A percentile compares a stretch with the other conserved stretches of the same genome.
These are phyloP conservation scores for Sphaerophoria rueppellii DNA, from an alignment of 2,888 invertebrate species.

Conservation along the genomic window DNA sequence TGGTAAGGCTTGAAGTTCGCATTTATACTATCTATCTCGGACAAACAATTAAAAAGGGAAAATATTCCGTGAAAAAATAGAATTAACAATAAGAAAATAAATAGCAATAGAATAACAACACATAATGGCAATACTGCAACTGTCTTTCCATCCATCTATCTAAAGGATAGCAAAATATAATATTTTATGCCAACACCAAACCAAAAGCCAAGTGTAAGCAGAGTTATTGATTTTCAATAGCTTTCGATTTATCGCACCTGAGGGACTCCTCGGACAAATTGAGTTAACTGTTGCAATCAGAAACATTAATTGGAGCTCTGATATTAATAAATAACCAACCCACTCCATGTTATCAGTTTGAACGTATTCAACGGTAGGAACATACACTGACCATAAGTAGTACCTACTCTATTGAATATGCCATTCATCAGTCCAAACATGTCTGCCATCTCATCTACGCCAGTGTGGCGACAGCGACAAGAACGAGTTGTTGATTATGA, in stretches of 20 bases:
- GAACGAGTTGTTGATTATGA: constrained; percentile 58
- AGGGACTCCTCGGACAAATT: constrained; percentile 69
- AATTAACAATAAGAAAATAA: too few relatives aligned
- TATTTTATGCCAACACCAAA: constrained; percentile 21
- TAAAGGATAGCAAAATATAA: not conserved
- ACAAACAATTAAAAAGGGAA: too few relatives aligned
- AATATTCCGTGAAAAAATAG: too few relatives aligned
- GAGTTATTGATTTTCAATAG: constrained; percentile 71
- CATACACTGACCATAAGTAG: too few relatives aligned
- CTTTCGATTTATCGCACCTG: constrained; percentile 71
- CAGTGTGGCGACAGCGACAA: constrained; percentile 3
- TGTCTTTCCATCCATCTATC: too few relatives aligned
- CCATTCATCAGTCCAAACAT: not conserved
- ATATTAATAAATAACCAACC: constrained; percentile 73
- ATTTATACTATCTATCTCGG: too few relatives aligned
- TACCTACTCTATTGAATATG: not conserved
- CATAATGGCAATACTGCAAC: too few relatives aligned
- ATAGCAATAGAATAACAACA: too few relatives aligned
- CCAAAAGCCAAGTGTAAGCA: constrained; percentile 4
- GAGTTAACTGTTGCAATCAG: constrained; percentile 73
- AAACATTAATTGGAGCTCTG: constrained; percentile 72
- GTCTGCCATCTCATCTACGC: not conserved
- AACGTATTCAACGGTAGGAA: constrained; percentile 40
- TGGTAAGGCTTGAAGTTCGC: too few relatives aligned
- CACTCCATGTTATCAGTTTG: constrained; percentile 51